Evolutionary conservation across 2,888 invertebrate genomes (phyloP).

Genomic region (Lumbricus terrestris): DNA sequence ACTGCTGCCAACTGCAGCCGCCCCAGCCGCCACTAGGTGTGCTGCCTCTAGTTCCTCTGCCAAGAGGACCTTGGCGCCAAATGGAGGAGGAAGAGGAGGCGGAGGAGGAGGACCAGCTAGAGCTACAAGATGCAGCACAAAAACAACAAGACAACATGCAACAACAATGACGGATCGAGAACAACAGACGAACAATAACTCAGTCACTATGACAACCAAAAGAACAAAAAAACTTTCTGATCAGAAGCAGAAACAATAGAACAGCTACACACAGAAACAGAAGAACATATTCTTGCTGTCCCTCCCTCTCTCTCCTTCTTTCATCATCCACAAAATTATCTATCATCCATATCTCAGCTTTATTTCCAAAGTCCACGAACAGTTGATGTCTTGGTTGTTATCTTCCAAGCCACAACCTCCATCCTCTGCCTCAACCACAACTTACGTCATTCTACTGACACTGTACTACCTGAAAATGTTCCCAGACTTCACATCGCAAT

Average conservation of each 20-base stretch:
- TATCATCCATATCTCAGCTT: too few species aligned
- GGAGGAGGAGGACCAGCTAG: background rate
- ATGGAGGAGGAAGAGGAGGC: background rate
- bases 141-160: background rate
- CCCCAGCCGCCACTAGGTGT: background rate
- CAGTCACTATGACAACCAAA: background rate
- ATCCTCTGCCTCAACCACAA: too few species aligned
- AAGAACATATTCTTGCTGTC: too few species aligned
- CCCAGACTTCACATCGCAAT: too few species aligned
- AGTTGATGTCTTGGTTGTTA: too few species aligned
- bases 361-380: too few species aligned
- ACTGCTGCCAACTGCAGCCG: background rate
- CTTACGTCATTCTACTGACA: too few species aligned
- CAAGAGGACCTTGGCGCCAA: background rate
- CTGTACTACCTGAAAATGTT: too few species aligned
- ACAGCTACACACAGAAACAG: too few species aligned
- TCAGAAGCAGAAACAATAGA: background rate
- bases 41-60: slow-evolving; percentile 12
- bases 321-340: too few species aligned
- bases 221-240: background rate
- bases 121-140: slow-evolving; percentile 12
- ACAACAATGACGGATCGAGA: background rate
- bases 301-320: too few species aligned
- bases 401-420: too few species aligned
- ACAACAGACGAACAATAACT: background rate